Base-by-base conservation (phyloP, 1,140 invertebrate species). In the Drosophila sulfurigaster region DNA sequence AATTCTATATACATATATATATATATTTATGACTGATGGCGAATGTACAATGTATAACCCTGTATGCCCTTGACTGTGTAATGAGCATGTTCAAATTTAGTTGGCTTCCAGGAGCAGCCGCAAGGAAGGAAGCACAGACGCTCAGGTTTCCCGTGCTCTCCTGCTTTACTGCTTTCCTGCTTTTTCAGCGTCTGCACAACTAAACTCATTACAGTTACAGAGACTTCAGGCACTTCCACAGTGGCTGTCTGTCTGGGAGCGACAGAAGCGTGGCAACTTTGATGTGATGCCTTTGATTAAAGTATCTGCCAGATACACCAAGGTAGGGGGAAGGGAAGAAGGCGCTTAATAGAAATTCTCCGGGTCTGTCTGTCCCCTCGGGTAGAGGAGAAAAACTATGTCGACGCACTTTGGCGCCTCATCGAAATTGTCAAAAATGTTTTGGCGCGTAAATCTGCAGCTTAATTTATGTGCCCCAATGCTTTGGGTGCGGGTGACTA, bases 171-270 rank as follows among this genome's bases (percentile, higher is more conserved):
- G 20, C 20, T 10, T 10, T 8, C 35, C 35, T 38, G 35, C 35
- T 5, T 32, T 38, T 38, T 10, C 35, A 10, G 35, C 35, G 6
- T 25, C 20, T 25, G 20, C 54, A 7, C 72, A 73, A 74, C 82
- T 82, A 73, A 81, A 88, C 83, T 81, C 85, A 89, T 89, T 89
- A 81, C 85, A 88, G 82, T 54, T 65, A 52, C 62, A 46, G 45
- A 15, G 45, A 15, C 45, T 49, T 35, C 28, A 11, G 71, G 58
- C 56, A 16, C 10, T 41, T 35, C 20, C 54, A 68, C 49, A 49
- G 45, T 41, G 48, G 25, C 32, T 38, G 8, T 11, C 7, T 25
- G 3, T 25, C 20, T 25, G 20, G 15, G 28, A 3, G 20, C 15
- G 7, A 49, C 67, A 43, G 25, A 48, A 51, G 32, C 59, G 13